Evolutionary conservation across 2,113 vertebrate species (phyloP), one percentile per base, ranked within the genome.

Genomic region (Lasiurus borealis): DNA sequence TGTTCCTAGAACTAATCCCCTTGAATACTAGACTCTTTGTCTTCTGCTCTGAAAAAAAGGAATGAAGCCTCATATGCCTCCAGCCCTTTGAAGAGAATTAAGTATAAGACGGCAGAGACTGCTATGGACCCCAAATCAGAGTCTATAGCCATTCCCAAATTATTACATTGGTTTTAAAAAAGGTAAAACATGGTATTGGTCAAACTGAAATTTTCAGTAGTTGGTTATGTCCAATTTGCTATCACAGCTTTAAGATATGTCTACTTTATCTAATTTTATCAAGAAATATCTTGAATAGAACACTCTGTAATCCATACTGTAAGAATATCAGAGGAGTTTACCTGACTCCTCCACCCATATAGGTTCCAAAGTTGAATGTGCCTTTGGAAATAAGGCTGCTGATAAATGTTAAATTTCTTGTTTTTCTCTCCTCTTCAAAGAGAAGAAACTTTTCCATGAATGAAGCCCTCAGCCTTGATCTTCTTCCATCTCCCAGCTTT

Each of bases 381-480:
- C 10, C 31, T 44, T 68, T 34, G 40, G 6, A 66, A 52, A 6
- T 31, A 23, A 84, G 27, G 18, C 10, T 25, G 21, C 31, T 36
- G 2, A 7, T 64, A 21, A 54, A 4, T 0, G 0, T 31, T 92
- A 29, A 21, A 7, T 5, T 7, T 59, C 25, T 16, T 44, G 5
- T 69, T 16, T 75, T 31, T 14, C 31, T 19, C 3, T 36, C 2
- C 0, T 46, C 29, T 68, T 34, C 75, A 48, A 48, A 69, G 6
- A 68, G 6, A 3, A 1, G 10, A 12, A 8, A 7, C 18, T 52
- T 84, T 68, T 86, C 34, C 48, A 6, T 40, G 40, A 80, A 50
- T 4, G 1, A 1, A 3, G 11, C 4, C 29, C 88, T 40, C 5
- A 18, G 2, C 23, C 7, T 48, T 46, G 29, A 16, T 16, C 10